Percentiles rank a stretch among this genome's conserved stretches.
Conservation (phyloP, 2,888 invertebrate species). For the Tupiocoris notatus region DNA sequence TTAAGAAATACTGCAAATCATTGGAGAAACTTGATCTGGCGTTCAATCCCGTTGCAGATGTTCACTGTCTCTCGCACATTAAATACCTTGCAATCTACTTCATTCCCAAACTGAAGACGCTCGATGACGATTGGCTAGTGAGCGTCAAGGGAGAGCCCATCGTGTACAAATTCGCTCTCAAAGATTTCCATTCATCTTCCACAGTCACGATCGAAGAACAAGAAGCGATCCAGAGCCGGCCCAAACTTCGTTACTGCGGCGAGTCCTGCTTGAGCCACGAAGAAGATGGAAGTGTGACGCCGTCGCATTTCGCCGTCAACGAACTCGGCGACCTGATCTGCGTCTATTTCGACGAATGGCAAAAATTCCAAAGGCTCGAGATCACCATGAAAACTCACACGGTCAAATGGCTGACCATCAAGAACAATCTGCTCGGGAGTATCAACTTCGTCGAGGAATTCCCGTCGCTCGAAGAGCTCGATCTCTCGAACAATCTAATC, state of each 20-base stretch:
- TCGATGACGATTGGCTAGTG: constrained; percentile 29
- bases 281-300: neutral
- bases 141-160: neutral
- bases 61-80: constrained; percentile 19
- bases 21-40: constrained; percentile 16
- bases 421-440: constrained; percentile 15
- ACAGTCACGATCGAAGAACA: neutral
- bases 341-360: constrained; percentile 9
- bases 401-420: constrained; percentile 32
- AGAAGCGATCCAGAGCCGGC: constrained; percentile 3
- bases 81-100: constrained; percentile 11
- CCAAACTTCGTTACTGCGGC: constrained; percentile 14
- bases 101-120: constrained; percentile 11
- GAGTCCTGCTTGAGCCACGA: neutral
- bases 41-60: constrained; percentile 24
- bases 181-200: constrained; percentile 18
- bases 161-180: constrained; percentile 20
- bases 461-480: constrained; percentile 21
- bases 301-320: constrained; percentile 26
- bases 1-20: constrained; percentile 21
- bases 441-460: constrained; percentile 9
- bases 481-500: constrained; percentile 28
- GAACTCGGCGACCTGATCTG: constrained; percentile 22
- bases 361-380: constrained; percentile 15
- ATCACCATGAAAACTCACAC: constrained; percentile 9